Evolutionary conservation across 2,888 invertebrate species (phyloP).

Genomic region (Phymatocera aterrima): DNA sequence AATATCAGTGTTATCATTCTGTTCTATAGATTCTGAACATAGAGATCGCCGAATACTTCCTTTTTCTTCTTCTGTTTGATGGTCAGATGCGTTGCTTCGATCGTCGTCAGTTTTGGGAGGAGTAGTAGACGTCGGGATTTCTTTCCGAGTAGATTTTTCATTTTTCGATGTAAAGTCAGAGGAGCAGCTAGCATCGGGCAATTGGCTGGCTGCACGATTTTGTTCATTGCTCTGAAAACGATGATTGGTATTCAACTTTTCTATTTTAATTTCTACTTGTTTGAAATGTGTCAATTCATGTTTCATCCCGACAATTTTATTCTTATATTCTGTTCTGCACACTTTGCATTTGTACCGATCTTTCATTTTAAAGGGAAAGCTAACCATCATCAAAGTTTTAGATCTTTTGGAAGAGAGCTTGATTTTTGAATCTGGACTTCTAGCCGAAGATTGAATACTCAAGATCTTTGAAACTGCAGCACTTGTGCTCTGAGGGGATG

Average conservation of each 20-base stretch:
- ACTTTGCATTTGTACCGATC: constrained; percentile 56
- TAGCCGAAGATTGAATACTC: background rate
- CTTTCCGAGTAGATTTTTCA: background rate
- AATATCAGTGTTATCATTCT: constrained; percentile 1
- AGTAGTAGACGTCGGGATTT: background rate
- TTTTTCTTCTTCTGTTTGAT: background rate
- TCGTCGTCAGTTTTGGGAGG: background rate
- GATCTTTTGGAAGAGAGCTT: background rate
- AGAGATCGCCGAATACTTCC: background rate
- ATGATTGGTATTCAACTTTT: constrained; percentile 36
- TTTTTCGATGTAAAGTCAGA: background rate
- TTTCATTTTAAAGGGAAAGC: constrained; percentile 36
- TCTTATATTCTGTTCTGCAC: constrained; percentile 61
- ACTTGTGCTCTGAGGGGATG: background rate
- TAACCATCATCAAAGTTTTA: constrained; percentile 24
- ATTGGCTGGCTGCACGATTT: constrained; percentile 3
- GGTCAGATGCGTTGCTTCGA: background rate
- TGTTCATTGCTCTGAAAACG: constrained; percentile 22
- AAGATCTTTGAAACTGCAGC: background rate
- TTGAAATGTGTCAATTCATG: constrained; percentile 67
- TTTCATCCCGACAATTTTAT: constrained; percentile 58
- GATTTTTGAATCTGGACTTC: background rate
- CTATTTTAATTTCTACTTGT: constrained; percentile 58
- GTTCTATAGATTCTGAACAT: background rate
- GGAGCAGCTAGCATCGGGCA: constrained; percentile 9